Conservation (phyloP, 2,888 invertebrate genomes). For the Pyrrhosoma nymphula region DNA sequence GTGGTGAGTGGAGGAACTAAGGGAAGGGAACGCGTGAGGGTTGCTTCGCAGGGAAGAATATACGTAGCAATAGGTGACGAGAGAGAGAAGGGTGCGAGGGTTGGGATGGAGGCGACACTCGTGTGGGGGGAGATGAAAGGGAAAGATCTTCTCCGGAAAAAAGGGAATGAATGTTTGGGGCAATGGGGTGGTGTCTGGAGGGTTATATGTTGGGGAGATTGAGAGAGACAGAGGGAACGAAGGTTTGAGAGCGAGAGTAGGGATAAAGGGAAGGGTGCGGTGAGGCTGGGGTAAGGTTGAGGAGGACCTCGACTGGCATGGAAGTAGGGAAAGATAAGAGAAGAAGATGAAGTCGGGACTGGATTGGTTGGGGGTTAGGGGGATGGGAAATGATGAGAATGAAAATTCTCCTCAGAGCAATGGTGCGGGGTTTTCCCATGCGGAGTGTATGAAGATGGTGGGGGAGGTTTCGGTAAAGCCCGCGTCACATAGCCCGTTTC, state of each 20-base stretch:
- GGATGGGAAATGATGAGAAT: background rate
- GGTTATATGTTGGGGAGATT: too few species aligned
- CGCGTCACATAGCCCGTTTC: too few species aligned
- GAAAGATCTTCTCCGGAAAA: too few species aligned
- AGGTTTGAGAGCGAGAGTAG: too few species aligned
- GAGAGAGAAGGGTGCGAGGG: background rate
- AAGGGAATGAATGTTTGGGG: background rate
- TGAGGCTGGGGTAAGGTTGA: background rate
- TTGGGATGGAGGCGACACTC: too few species aligned
- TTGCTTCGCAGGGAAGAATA: background rate
- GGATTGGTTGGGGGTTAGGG: background rate
- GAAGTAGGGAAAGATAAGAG: conserved; percentile 1
- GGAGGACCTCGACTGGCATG: background rate
- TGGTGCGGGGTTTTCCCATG: too few species aligned
- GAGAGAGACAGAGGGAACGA: too few species aligned
- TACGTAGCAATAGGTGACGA: background rate
- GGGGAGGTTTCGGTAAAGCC: too few species aligned
- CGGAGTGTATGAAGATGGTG: too few species aligned
- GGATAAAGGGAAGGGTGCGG: too few species aligned
- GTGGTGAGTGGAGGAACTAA: background rate
- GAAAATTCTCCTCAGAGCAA: too few species aligned
- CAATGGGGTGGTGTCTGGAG: background rate
- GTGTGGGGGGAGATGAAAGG: too few species aligned
- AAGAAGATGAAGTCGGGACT: background rate
- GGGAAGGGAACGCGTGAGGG: background rate